Base-by-base conservation (phyloP, 1,140 invertebrate species). In the Nixonia krombeini region DNA sequence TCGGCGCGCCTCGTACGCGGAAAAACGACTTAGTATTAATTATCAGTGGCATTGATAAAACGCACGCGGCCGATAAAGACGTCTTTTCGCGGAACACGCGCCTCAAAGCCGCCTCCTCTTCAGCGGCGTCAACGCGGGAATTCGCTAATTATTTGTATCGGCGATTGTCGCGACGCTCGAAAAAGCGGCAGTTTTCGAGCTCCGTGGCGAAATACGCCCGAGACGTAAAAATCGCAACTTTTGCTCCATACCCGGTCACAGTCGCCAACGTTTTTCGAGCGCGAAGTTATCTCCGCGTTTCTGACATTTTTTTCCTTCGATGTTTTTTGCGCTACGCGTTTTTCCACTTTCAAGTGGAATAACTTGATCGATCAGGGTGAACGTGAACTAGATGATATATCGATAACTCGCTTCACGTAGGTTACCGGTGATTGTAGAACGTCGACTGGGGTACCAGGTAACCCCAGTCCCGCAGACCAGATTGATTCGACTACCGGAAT, bases 401-500 rank as follows among this genome's bases (percentile, higher is more conserved):
- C 45, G 51, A 52, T 50, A 50, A 57, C 53, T 33, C 53, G 56
- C 35, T 33, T 41, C 49, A 33, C 16, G 40, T 53, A 38, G 26
- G 21, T 40, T 58, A 58, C 52, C 23, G 38, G 61, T 51, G 25
- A 59, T 59, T 59, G 53, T 45, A 51, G 40, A 25, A 29, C 42
- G 23, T 13, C 15, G 23, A 42, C 55, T 33, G 41, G 59, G 51
- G 50, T 66, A 67, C 56, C 40, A 21, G 52, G 56, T 65, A 58
- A 72, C 64, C 65, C 70, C 42, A 57, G 61, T 57, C 7, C 9
- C 25, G 15, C 9, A 45, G n/a, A 45, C 16, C 16, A 38, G 28
- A 16, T 23, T 47, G 55, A 73, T 73, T 58, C 29, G 59, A 68
- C 67, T 71, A 59, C 52, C 62, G 63, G 66, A 75, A 75, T 75